Evolutionary conservation across 2,797 vertebrate species (phyloP).

Genomic region (Myiothlypis chrysogaster): DNA sequence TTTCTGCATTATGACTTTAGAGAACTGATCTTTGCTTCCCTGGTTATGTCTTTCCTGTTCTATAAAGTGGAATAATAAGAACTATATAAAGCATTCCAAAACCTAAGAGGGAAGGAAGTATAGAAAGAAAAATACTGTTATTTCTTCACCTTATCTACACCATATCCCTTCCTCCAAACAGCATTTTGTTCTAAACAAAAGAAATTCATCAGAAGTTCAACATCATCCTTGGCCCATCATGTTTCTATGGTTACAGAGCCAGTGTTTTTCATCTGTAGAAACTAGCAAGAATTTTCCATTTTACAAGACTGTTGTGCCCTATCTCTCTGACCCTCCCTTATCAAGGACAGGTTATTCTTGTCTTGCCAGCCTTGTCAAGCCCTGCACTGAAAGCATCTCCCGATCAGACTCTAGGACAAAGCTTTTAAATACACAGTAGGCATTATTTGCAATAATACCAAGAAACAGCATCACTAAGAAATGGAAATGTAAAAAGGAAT

Average conservation of each 20-base stretch:
- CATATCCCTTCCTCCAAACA: constrained; percentile 29
- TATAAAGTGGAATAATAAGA: background rate
- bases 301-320: background rate
- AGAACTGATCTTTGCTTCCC: constrained; percentile 4
- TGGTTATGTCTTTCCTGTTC: background rate
- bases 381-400: constrained; percentile 4
- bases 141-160: background rate
- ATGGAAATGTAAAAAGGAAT: background rate
- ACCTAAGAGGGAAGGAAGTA: background rate
- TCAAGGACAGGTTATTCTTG: constrained; percentile 58
- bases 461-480: background rate
- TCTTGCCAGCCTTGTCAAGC: constrained; percentile 24
- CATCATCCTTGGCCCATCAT: constrained; percentile 67
- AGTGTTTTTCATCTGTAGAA: constrained; percentile 64
- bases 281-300: constrained; percentile 56
- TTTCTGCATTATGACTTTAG: background rate
- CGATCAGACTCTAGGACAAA: background rate
- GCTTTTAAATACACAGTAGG: constrained; percentile 4
- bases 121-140: background rate
- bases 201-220: constrained; percentile 65
- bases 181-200: constrained; percentile 67
- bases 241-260: constrained; percentile 77
- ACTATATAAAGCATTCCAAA: background rate
- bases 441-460: background rate
- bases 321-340: constrained; percentile 57